phyloP scores from a whole-genome alignment of 2,888 invertebrate species.

The Dolichomitus sp. region DNA sequence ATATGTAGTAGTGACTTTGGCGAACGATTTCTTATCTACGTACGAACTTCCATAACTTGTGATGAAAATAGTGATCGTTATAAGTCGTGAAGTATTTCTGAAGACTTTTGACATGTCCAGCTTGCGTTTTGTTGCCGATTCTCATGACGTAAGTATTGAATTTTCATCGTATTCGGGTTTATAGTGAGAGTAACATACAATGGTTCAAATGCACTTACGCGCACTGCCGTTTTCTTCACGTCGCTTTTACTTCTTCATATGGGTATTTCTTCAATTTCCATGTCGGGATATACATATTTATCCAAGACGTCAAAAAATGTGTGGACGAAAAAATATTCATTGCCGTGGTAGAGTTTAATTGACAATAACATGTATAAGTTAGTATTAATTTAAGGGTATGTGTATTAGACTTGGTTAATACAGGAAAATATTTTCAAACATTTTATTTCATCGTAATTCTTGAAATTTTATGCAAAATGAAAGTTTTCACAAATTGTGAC shows the following conservation, averaged over 20 bases:
- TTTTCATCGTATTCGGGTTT: too few relatives aligned
- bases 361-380: not conserved
- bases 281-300: not conserved
- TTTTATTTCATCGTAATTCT: too few relatives aligned
- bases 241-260: not conserved
- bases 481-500: too few relatives aligned
- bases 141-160: too few relatives aligned
- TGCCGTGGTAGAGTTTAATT: too few relatives aligned
- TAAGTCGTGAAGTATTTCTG: not conserved
- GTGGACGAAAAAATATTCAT: slow-evolving; percentile 6
- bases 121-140: not conserved
- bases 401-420: not conserved
- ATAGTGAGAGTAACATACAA: not conserved
- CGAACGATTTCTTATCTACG: not conserved
- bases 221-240: not conserved
- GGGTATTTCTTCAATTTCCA: not conserved
- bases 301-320: not conserved
- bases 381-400: not conserved
- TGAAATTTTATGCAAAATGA: too few relatives aligned
- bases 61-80: not conserved
- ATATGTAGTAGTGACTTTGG: not conserved
- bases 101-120: not conserved
- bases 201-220: not conserved
- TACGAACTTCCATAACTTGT: not conserved
- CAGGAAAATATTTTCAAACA: not conserved